These are phyloP conservation scores for Urocynchramus pylzowi DNA, from an alignment of 2,113 vertebrate genomes.

Conservation along the genomic window DNA sequence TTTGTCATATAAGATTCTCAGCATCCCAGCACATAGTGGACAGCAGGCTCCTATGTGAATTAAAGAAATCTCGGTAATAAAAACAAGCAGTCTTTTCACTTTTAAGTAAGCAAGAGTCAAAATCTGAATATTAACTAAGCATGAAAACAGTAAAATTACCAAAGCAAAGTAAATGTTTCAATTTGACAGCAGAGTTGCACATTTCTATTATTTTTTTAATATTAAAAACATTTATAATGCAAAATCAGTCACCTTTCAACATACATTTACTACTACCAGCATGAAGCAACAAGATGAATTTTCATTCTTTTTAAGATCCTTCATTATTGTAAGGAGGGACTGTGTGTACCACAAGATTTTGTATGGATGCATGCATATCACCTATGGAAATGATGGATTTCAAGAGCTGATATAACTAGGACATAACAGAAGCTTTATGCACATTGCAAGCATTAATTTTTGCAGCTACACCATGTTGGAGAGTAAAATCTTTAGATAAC, in stretches of 20 bases:
- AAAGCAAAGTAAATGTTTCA: neutral
- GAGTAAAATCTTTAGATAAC: neutral
- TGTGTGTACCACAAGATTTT: neutral
- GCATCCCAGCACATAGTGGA: constrained; percentile 91
- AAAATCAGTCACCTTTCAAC: neutral
- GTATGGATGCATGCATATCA: neutral
- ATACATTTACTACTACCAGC: neutral
- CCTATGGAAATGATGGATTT: neutral
- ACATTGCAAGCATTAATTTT: neutral
- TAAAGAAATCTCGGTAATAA: neutral
- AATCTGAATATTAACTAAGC: neutral
- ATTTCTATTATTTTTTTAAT: neutral
- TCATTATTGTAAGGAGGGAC: neutral
- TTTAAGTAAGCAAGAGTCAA: neutral
- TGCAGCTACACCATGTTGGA: neutral
- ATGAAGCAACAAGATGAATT: neutral
- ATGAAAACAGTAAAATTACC: neutral
- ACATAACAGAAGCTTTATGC: neutral
- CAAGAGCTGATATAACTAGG: neutral
- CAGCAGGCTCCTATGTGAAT: constrained; percentile 87
- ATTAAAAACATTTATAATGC: neutral
- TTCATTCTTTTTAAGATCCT: neutral
- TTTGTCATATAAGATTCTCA: constrained; percentile 91
- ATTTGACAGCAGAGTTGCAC: neutral
- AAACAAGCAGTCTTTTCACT: neutral